Base-by-base conservation (phyloP, 2,888 invertebrate species). In the Galerucella pusilla region DNA sequence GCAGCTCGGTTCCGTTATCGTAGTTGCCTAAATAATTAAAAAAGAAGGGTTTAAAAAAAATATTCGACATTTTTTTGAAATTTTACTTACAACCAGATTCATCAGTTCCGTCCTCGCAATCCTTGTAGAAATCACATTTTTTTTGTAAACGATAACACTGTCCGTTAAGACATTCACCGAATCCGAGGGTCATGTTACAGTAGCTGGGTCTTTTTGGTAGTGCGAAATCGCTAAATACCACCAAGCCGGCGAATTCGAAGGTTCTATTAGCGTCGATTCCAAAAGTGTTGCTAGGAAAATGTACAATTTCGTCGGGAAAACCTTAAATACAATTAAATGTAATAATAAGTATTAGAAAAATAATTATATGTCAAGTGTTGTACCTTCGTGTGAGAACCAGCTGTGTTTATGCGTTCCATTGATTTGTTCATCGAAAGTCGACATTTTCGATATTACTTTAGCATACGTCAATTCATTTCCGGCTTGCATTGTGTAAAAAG, bases 221-320 rank as follows among this genome's bases (percentile, higher is more conserved):
- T 59, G 92, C 89, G 65, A 97, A 95, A 88, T 98, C 98, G 68
- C 96, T 97, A 85, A 98, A 96, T 2, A 97, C 96, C 2, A 97
- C 89, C 69, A 98, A 88, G 0, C 97, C 97, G 1, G 94, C 92
- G 86, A 92, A 97, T 90, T 94, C 95, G 84, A 98, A 97, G 0
- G 98, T 98, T 76, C 96, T 90, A 87, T 98, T 97, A 1, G 96
- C 96, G 88, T 98, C 98, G 77, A 97, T 93, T 35, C 97, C 77
- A 45, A 93, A 97, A 0, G 96, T 95, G 0, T 96, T 94, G 0
- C 97, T 94, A 0, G 98, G 96, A 86, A 94, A 96, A 87, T 95
- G 94, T 0, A 96, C 93, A 73, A 95, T 89, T 68, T 95, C 93
- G 85, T 96, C 96, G 0, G 96, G 94, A 86, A 14, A 72, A 67